phyloP scores from a whole-genome alignment of 2,797 vertebrate genomes.

The Karalla daura region DNA sequence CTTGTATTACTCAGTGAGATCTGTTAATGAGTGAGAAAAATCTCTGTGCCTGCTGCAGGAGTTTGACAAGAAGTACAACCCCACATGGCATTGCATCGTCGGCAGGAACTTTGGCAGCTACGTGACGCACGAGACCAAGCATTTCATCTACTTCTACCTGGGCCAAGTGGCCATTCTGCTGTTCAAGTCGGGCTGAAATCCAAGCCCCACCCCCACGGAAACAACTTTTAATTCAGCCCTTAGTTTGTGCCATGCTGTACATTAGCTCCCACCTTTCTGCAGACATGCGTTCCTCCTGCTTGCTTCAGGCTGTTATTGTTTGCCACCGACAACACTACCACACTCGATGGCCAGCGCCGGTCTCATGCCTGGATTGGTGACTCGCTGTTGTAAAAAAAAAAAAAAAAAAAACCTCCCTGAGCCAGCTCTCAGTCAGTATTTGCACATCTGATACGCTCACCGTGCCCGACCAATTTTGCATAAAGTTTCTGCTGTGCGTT shows the following conservation, averaged over 20 bases:
- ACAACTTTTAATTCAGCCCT: conserved; percentile 53
- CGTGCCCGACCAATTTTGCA: conserved; percentile 37
- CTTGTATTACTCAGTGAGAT: neutral
- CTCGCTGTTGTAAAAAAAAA: conserved; percentile 74
- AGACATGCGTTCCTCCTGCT: conserved; percentile 60
- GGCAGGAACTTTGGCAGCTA: conserved; percentile 99
- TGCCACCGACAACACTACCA: conserved; percentile 22
- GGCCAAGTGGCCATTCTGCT: conserved; percentile 98
- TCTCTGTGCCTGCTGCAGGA: conserved; percentile 80
- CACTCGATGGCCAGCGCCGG: conserved; percentile 66
- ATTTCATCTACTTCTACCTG: conserved; percentile 99
- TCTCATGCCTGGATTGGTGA: conserved; percentile 87
- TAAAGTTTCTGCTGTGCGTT: conserved; percentile 72
- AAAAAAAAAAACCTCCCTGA: conserved; percentile 16
- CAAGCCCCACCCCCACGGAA: conserved; percentile 5
- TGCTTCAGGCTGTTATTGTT: conserved; percentile 43
- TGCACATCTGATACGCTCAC: conserved; percentile 25
- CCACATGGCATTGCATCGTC: conserved; percentile 98
- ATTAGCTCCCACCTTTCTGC: conserved; percentile 42
- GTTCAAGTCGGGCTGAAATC: conserved; percentile 94
- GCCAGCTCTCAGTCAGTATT: conserved; percentile 33
- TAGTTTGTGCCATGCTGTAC: conserved; percentile 40
- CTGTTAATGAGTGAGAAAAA: no score
- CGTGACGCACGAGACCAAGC: conserved; percentile 97
- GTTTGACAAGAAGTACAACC: conserved; percentile 99